Evolutionary conservation across 2,113 vertebrate species (phyloP).

Genomic region (Canis aureus): DNA sequence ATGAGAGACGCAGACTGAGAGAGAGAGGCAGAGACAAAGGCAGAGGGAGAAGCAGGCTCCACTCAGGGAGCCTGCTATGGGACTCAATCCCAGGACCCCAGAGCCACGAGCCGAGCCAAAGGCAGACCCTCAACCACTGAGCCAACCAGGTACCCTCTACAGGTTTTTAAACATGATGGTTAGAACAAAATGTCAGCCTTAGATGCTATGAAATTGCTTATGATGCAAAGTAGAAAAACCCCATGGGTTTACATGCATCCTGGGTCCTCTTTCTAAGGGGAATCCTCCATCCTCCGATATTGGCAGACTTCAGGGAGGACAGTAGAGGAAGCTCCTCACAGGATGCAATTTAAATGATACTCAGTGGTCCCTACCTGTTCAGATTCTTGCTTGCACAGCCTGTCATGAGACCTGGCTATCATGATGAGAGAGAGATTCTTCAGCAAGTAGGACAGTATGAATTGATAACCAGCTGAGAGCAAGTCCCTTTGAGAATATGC

Average conservation of each 20-base stretch:
- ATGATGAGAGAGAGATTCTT: background rate
- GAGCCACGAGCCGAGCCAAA: too few relatives aligned
- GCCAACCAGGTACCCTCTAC: background rate
- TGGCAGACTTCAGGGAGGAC: background rate
- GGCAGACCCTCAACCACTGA: too few relatives aligned
- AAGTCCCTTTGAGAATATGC: background rate
- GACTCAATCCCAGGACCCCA: too few relatives aligned
- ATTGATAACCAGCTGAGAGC: background rate
- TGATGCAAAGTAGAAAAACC: background rate
- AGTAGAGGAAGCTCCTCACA: fast-evolving
- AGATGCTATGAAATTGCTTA: background rate
- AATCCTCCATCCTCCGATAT: background rate
- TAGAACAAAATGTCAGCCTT: background rate
- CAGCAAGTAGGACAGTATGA: too few relatives aligned
- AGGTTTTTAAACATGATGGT: background rate
- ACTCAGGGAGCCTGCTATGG: too few relatives aligned
- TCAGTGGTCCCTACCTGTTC: fast-evolving
- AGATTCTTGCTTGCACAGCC: background rate
- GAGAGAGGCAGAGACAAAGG: too few relatives aligned
- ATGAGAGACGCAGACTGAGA: too few relatives aligned
- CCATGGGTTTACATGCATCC: background rate
- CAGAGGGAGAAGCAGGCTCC: too few relatives aligned
- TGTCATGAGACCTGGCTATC: too few relatives aligned
- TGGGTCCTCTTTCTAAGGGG: background rate
- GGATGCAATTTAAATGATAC: background rate